Evolutionary conservation across 2,888 invertebrate species (phyloP), one percentile per base, ranked within the genome.

Genomic region (Cordylochernes scorpioides): DNA sequence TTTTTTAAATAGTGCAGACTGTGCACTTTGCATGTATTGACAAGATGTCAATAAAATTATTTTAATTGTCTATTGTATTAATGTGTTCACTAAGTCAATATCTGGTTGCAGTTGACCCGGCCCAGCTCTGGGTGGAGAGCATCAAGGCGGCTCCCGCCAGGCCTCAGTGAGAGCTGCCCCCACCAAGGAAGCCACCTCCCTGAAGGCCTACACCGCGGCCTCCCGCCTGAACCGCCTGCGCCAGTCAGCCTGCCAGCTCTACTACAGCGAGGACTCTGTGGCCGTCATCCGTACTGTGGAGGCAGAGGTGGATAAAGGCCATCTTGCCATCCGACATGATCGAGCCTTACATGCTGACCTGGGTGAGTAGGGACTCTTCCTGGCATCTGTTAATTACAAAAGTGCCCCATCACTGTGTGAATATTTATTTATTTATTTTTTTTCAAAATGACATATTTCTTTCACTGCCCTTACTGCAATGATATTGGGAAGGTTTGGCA

Each of bases 271-370:
- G 2, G 61, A 63, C 42, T 61, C 73, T 19, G 54, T 61, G 3
- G 46, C 54, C 28, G 68, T 74, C 0, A 61, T 75, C 31, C 56
- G 63, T 8, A 71, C 69, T 48, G 57, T 75, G 1, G 63, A 65
- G 18, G 58, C 58, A 1, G 68, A 70, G 36, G 64, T 84, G 16
- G 72, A 75, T 41, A 68, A 67, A 38, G 66, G 68, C 33, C 60
- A 69, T n/a, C 57, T 84, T 17, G 52, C 61, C 8, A 67, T 84
- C 18, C 59, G 82, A 32, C 58, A 60, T 15, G 84, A 84, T 51
- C 64, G 68, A 34, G 69, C 74, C 53, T 54, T 82, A 5, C 74
- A 78, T 49, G 61, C 73, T 28, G 78, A 86, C 54, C 60, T 80
- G 18, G 73, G 63, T 61, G 40, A 36, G 45, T 19, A 2, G 21